Base-by-base conservation (phyloP, 2,888 invertebrate genomes). In the Tiliacea citrago region DNA sequence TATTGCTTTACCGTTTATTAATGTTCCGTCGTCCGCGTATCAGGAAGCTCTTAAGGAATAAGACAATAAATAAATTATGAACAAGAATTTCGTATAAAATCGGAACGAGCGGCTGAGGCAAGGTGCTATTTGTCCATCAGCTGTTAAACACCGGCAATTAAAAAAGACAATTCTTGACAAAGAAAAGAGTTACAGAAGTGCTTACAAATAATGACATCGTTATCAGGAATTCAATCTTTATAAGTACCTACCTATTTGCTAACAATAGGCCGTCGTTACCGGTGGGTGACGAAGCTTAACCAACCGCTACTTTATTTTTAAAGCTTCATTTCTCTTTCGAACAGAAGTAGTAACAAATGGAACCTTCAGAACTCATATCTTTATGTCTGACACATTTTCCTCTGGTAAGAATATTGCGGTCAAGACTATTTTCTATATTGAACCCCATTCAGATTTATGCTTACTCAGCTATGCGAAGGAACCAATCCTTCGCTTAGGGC, bases 1-100 rank as follows among this genome's bases (percentile, higher is more conserved):
- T 67, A 69, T 67, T 66, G 45, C 70, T 68, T 73, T 62, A 84
- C 68, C 35, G 62, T 68, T 76, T 66, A 75, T 73, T 67, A 83
- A 72, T 57, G 60, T 66, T 18, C 49, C 39, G 35, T 49, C 29
- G 29, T 57, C 74, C 29, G 45, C 53, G 45, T 67, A 68, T 68
- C 29, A 51, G 65, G 39, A 63, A 84, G 45, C 67, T 75, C 42
- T 81, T 42, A 63, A 51, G 55, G 61, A 63, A 62, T 45, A 58
- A 67, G 29, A 35, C 70, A 57, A 74, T 62, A 68, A 75, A 75
- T 71, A 55, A 66, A 35, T 58, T 42, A 62, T 39, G 29, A 58
- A 69, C n/a, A 45, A 61, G 39, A 55, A 67, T 62, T 53, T 53
- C 49, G 29, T 39, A 6, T 55, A 55, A 51, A 65, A 70, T 18